Evolutionary conservation across 2,888 invertebrate genomes (phyloP), one percentile per base, ranked within the genome.

Genomic region (Limenitis camilla): DNA sequence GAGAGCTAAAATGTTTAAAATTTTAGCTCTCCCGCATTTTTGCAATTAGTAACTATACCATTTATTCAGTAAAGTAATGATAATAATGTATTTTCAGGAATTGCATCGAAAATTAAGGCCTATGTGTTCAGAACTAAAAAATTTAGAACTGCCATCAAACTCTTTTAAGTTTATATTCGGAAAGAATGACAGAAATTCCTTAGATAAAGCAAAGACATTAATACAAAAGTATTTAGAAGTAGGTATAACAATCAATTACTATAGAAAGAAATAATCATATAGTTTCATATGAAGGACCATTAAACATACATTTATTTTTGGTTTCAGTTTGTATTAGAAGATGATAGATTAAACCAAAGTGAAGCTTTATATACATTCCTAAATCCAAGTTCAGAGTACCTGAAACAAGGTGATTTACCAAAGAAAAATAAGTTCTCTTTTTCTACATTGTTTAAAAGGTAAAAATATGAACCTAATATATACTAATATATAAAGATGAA

Each of bases 361-460:
- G 96, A 97, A 83, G 94, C 95, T 48, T 89, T 97, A 61, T 97
- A 96, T 72, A 92, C 94, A 56, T 97, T 97, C 81, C 89, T 97
- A n/a, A 95, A 96, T 74, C 96, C 96, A 4, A 96, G 95, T 75
- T 95, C 96, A 0, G 96, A 96, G 72, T 95, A 95, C 78, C 88
- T 96, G 60, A 95, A 96, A 76, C 93, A 93, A 51, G 89, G 91
- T 40, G 92, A 93, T 40, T 91, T 93, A 65, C 94, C 94, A 57
- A 96, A 96, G 81, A 96, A 95, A 78, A 92, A 93, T 7, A 92
- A 94, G 69, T 96, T 96, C 80, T 96, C 95, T 2, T 90, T 96
- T 59, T 92, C 94, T 5, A 95, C 94, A 0, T 87, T 96, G 55
- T 95, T 96, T 69, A 96, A 95, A 89, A 93, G 93, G 91, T 94